Conservation (phyloP, 1,140 invertebrate species). For the Drosophila seguyi region DNA sequence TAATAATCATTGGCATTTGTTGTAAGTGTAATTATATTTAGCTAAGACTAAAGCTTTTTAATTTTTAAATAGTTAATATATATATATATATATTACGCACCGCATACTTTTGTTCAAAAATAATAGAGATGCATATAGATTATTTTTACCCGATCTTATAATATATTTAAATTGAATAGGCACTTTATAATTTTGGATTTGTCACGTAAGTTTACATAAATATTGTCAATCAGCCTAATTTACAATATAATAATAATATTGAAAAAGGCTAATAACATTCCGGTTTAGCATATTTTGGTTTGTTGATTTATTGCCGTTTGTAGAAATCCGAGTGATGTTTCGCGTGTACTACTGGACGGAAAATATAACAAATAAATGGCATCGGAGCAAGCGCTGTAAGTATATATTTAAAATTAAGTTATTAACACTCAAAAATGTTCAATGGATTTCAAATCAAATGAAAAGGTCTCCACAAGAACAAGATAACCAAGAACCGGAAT, state of each 20-base stretch:
- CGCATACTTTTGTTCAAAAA: neutral
- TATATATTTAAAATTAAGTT: neutral
- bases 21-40: too few relatives aligned
- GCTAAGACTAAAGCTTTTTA: too few relatives aligned
- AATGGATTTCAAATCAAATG: neutral
- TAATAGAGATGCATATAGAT: neutral
- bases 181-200: conserved; percentile 8
- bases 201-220: conserved; percentile 12
- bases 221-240: conserved; percentile 6
- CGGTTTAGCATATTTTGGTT: neutral
- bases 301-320: neutral
- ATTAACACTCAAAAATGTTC: neutral
- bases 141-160: conserved; percentile 1
- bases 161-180: conserved; percentile 8
- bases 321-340: conserved; percentile 2
- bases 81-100: neutral
- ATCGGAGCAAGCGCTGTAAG: conserved; percentile 1
- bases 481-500: too few relatives aligned
- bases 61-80: neutral
- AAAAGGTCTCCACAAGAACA: neutral
- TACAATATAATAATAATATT: conserved; percentile 10
- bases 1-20: too few relatives aligned
- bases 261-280: neutral
- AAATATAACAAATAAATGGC: neutral
- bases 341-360: conserved; percentile 4